phyloP scores from a whole-genome alignment of 2,113 vertebrate genomes.

The Psilopsiagon aurifrons region DNA sequence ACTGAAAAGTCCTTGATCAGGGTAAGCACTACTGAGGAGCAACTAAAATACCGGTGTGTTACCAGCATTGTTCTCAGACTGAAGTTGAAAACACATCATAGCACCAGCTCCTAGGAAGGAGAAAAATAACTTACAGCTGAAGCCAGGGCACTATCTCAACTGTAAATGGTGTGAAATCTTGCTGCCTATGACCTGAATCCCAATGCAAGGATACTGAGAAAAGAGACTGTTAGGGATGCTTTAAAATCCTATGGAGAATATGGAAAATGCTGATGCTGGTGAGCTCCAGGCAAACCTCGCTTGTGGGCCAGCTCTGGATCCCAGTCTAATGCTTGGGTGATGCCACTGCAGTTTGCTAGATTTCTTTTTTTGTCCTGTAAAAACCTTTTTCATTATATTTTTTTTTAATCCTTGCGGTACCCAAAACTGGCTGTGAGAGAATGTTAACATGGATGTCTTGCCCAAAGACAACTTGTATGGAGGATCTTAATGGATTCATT shows the following conservation, averaged over 20 bases:
- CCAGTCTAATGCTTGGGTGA: neutral
- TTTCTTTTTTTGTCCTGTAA: neutral
- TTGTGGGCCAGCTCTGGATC: neutral
- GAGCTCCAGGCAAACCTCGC: neutral
- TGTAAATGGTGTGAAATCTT: neutral
- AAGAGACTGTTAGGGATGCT: neutral
- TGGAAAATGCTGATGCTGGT: neutral
- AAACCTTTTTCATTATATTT: neutral
- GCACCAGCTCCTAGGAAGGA: neutral
- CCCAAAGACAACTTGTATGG: rapidly evolving
- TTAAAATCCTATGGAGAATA: neutral
- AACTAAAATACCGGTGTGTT: neutral
- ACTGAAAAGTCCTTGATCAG: neutral
- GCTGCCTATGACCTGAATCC: neutral
- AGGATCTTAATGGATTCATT: neutral
- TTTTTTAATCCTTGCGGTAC: neutral
- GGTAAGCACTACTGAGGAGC: neutral
- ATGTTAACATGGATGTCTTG: neutral
- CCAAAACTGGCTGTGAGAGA: neutral
- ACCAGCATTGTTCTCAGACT: neutral
- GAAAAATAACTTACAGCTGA: neutral
- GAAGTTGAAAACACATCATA: neutral
- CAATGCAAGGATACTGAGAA: neutral
- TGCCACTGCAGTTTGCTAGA: rapidly evolving
- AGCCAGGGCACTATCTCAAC: neutral